Percentiles rank a stretch among this genome's conserved stretches.
Conservation (phyloP, 2,888 invertebrate genomes). For the Aplocera efformata region DNA sequence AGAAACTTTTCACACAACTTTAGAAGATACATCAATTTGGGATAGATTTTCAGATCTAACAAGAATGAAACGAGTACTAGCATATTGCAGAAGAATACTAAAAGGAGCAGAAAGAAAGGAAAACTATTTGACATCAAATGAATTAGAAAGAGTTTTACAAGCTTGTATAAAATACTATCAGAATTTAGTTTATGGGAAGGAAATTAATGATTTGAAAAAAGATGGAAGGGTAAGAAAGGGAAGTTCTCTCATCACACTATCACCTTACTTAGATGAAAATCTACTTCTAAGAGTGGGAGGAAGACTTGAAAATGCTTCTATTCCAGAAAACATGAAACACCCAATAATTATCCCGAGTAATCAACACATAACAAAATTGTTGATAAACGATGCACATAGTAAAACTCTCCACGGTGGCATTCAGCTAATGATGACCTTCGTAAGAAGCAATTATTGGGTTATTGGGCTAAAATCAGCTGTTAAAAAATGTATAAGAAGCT, state of each 20-base stretch:
- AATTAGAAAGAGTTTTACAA: too few relatives aligned
- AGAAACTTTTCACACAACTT: neutral
- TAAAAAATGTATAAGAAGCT: constrained; percentile 14
- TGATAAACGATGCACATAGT: constrained; percentile 27
- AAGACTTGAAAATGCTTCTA: constrained; percentile 12
- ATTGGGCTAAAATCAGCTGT: constrained; percentile 11
- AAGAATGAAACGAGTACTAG: constrained; percentile 13
- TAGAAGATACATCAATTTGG: constrained; percentile 9
- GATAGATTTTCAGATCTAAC: constrained; percentile 13
- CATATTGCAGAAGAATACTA: constrained; percentile 14
- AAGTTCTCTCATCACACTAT: constrained; percentile 12
- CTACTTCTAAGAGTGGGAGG: constrained; percentile 22
- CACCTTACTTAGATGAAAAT: constrained; percentile 18
- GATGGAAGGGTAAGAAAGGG: constrained; percentile 12
- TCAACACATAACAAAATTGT: constrained; percentile 9
- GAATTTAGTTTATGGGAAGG: too few relatives aligned
- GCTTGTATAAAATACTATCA: too few relatives aligned
- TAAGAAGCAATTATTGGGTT: constrained; percentile 25
- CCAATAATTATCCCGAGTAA: constrained; percentile 19
- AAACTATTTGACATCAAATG: too few relatives aligned
- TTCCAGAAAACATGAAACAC: constrained; percentile 10
- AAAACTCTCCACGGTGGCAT: constrained; percentile 30
- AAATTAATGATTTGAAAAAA: constrained; percentile 13
- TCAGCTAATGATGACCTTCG: constrained; percentile 23
- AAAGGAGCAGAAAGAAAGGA: neutral